Conservation (phyloP, 2,797 vertebrate genomes). For the Alfaro cultratus region DNA sequence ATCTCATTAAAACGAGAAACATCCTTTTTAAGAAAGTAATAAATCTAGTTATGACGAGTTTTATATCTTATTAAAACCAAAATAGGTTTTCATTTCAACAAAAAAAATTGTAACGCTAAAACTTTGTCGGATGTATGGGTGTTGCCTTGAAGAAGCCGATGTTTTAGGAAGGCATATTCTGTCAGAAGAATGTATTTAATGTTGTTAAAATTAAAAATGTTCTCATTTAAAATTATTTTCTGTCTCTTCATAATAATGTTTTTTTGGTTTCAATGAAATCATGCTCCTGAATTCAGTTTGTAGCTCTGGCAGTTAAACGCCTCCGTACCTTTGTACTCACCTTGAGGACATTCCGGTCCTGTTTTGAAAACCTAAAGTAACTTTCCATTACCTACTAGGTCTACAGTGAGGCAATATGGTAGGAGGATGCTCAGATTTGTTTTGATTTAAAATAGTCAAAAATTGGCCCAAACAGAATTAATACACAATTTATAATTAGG, state of each 20-base stretch:
- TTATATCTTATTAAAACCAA: neutral
- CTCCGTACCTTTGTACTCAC: neutral
- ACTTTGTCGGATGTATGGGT: neutral
- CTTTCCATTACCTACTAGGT: too few relatives aligned
- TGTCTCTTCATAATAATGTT: neutral
- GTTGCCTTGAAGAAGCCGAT: neutral
- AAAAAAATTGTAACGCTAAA: neutral
- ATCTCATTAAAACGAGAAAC: neutral
- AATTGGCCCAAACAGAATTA: neutral
- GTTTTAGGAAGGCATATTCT: neutral
- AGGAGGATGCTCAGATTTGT: neutral
- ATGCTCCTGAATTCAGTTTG: neutral
- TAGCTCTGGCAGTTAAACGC: neutral
- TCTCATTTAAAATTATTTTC: neutral
- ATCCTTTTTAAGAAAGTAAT: neutral
- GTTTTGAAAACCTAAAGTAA: neutral
- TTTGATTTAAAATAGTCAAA: neutral
- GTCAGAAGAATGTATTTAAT: neutral
- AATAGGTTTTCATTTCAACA: neutral
- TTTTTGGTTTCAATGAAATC: neutral
- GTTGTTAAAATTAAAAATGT: neutral
- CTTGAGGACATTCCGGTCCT: neutral
- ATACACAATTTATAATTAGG: neutral
- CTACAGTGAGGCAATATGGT: neutral
- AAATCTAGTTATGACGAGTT: neutral